Conservation (phyloP, 2,888 invertebrate genomes). For the Anoplius nigerrimus region DNA sequence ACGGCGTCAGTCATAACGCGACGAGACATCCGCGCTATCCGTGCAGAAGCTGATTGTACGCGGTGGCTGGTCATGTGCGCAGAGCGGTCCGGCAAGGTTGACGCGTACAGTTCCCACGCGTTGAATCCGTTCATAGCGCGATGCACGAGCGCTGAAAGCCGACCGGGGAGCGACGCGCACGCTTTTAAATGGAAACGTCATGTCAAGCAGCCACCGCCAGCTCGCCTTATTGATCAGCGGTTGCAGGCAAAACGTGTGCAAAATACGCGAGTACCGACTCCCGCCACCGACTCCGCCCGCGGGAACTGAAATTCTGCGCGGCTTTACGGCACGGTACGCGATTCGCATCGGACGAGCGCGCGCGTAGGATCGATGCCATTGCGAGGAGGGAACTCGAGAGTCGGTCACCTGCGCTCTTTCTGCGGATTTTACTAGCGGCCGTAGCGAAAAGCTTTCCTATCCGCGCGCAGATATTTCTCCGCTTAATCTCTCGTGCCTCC, state of each 20-base stretch:
- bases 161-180: constrained; percentile 6
- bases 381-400: constrained; percentile 16
- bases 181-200: constrained; percentile 23
- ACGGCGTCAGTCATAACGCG: too few relatives aligned
- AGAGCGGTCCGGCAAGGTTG: constrained; percentile 6
- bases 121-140: not conserved
- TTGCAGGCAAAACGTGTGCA: not conserved
- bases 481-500: too few relatives aligned
- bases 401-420: not conserved
- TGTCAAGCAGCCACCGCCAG: constrained; percentile 4
- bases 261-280: not conserved
- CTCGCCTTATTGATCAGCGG: not conserved
- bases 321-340: not conserved
- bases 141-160: constrained; percentile 1
- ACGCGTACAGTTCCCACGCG: constrained; percentile 8
- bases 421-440: too few relatives aligned
- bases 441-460: too few relatives aligned
- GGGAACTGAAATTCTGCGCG: too few relatives aligned
- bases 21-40: too few relatives aligned
- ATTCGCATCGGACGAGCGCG: constrained; percentile 17
- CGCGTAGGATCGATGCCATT: constrained; percentile 9
- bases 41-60: too few relatives aligned
- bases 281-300: not conserved
- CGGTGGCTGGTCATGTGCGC: not conserved
- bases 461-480: too few relatives aligned